Conservation (phyloP, 2,113 vertebrate species). For the Bostrychus sinensis region DNA sequence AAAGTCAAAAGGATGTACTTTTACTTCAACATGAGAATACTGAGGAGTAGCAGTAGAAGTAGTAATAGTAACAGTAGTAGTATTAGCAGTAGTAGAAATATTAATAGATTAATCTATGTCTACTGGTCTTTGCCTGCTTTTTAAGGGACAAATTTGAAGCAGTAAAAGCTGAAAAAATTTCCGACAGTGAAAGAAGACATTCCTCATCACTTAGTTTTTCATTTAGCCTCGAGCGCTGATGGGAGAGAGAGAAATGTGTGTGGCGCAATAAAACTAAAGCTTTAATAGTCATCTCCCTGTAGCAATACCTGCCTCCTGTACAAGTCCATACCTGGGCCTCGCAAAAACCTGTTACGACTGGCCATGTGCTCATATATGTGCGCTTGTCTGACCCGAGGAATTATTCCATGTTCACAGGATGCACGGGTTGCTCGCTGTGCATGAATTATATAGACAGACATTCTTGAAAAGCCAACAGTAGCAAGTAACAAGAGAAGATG, state of each 20-base stretch:
- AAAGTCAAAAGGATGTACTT: no score
- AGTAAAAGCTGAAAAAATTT: slow-evolving; percentile 17
- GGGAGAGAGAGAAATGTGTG: slow-evolving; percentile 34
- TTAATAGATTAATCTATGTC: background rate
- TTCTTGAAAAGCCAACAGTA: slow-evolving; percentile 68
- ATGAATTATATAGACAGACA: slow-evolving; percentile 11
- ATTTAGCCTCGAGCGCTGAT: slow-evolving; percentile 42
- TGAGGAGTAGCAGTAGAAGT: background rate
- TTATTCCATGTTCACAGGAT: slow-evolving; percentile 46
- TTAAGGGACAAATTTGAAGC: background rate
- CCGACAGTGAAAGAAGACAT: slow-evolving; percentile 35
- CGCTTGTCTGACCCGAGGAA: slow-evolving; percentile 51
- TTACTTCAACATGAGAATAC: background rate
- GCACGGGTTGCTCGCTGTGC: slow-evolving; percentile 16
- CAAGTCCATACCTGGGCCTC: slow-evolving; percentile 63
- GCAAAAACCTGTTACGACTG: slow-evolving; percentile 65
- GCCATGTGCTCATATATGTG: slow-evolving; percentile 45
- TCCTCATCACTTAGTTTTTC: slow-evolving; percentile 39
- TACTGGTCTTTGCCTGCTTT: background rate
- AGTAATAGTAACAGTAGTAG: background rate
- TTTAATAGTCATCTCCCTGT: slow-evolving; percentile 48
- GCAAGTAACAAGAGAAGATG: slow-evolving; percentile 64
- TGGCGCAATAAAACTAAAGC: slow-evolving; percentile 53
- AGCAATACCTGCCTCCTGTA: slow-evolving; percentile 54
- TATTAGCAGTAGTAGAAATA: background rate